Percentiles rank a stretch among this genome's conserved stretches.
phyloP scores from a whole-genome alignment of 2,113 vertebrate species.

The Gorilla gorilla region DNA sequence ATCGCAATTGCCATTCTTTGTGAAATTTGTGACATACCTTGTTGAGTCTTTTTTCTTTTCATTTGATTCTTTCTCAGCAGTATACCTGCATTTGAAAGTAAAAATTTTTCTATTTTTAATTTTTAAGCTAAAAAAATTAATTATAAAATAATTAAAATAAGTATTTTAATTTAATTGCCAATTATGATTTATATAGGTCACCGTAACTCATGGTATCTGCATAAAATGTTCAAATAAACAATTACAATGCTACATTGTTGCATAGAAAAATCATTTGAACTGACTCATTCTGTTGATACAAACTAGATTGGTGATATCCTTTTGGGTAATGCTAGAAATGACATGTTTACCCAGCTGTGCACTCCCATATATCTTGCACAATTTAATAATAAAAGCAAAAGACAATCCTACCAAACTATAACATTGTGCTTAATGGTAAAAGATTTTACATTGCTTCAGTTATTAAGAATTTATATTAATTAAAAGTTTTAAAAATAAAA shows the following conservation, averaged over 20 bases:
- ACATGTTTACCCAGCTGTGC: background rate
- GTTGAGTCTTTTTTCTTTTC: background rate
- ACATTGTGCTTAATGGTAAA: background rate
- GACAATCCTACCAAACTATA: background rate
- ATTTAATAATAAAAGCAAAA: constrained; percentile 21
- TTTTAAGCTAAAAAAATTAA: constrained; percentile 32
- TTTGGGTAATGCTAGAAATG: background rate
- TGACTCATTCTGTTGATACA: background rate
- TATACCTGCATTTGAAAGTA: background rate
- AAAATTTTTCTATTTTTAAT: background rate
- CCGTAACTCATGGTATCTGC: background rate
- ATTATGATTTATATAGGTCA: background rate
- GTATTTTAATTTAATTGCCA: background rate
- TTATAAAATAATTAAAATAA: background rate
- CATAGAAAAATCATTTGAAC: background rate
- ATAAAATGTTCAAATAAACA: background rate
- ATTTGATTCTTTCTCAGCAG: background rate
- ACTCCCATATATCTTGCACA: background rate
- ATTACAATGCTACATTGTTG: background rate
- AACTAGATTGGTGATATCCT: background rate
- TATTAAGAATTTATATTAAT: background rate
- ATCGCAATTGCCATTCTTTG: too few species aligned
- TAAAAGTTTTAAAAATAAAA: background rate
- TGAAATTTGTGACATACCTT: background rate
- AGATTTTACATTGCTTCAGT: background rate